phyloP scores from a whole-genome alignment of 2,888 invertebrate genomes.

The Drosophila maculinotata region DNA sequence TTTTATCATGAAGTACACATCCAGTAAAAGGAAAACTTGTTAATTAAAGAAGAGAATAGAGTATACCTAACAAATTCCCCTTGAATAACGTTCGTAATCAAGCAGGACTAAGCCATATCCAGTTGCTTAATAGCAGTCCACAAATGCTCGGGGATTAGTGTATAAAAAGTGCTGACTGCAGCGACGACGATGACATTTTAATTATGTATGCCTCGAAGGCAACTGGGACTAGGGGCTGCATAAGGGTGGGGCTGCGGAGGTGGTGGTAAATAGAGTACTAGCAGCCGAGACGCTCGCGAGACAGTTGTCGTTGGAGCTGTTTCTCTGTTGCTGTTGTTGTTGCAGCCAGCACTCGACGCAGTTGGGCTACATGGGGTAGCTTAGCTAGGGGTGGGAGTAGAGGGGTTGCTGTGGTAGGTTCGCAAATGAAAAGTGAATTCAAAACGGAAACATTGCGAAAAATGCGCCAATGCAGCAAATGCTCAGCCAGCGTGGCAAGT shows the following conservation, averaged over 20 bases:
- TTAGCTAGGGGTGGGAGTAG: not conserved
- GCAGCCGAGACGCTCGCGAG: conserved; percentile 71
- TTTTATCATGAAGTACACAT: too few relatives aligned
- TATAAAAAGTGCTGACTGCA: conserved; percentile 58
- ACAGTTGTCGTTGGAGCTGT: conserved; percentile 50
- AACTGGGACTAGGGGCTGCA: conserved; percentile 30
- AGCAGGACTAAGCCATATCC: conserved; percentile 4
- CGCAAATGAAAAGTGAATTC: conserved; percentile 75
- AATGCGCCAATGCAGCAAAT: conserved; percentile 78
- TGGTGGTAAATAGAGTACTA: conserved; percentile 28
- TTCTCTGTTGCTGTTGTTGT: conserved; percentile 4
- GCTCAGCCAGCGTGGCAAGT: conserved; percentile 12
- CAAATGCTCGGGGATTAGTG: conserved; percentile 35
- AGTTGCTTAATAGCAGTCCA: conserved; percentile 1
- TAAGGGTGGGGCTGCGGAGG: conserved; percentile 15
- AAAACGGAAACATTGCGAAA: conserved; percentile 78
- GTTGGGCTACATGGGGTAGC: not conserved
- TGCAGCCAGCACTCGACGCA: conserved; percentile 17
- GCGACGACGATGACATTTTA: conserved; percentile 72
- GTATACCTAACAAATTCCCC: not conserved
- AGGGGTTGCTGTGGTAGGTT: conserved; percentile 22
- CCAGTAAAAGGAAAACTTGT: too few relatives aligned
- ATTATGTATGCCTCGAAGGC: conserved; percentile 74
- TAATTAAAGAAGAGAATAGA: too few relatives aligned
- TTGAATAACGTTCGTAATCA: conserved; percentile 2